Conservation (phyloP, 1,140 invertebrate genomes). For the Tetramorium simillimum region DNA sequence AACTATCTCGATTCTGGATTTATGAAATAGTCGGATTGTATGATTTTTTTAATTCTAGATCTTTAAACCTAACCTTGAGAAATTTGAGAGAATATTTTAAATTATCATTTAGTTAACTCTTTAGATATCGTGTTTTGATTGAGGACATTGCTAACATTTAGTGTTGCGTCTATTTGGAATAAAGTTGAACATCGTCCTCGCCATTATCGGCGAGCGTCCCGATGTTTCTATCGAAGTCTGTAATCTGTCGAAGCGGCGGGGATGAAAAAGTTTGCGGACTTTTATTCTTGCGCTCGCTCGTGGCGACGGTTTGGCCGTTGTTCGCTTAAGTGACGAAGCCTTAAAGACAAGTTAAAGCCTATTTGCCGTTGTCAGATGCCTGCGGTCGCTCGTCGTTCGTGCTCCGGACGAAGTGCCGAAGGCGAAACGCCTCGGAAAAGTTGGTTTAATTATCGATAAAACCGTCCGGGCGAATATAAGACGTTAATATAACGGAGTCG, state of each 20-base stretch:
- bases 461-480: slow-evolving; percentile 53
- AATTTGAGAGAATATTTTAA: not conserved
- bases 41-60: not conserved
- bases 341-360: slow-evolving; percentile 62
- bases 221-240: slow-evolving; percentile 30
- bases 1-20: not conserved
- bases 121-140: not conserved
- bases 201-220: slow-evolving; percentile 18
- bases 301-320: slow-evolving; percentile 30
- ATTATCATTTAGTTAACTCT: not conserved
- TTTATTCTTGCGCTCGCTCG: slow-evolving; percentile 46
- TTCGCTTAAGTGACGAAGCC: slow-evolving; percentile 55
- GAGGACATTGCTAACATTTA: not conserved
- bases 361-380: slow-evolving; percentile 59
- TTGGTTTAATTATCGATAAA: slow-evolving; percentile 68
- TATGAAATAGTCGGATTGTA: not conserved
- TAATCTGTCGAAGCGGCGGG: slow-evolving; percentile 34
- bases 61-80: not conserved
- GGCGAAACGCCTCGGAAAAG: slow-evolving; percentile 43
- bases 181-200: not conserved
- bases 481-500: slow-evolving; percentile 62
- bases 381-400: slow-evolving; percentile 29
- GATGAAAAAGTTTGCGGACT: slow-evolving; percentile 45
- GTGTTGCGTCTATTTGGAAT: not conserved
- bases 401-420: slow-evolving; percentile 27